Conservation (phyloP, 2,888 invertebrate species). For the Chironomus riparius region DNA sequence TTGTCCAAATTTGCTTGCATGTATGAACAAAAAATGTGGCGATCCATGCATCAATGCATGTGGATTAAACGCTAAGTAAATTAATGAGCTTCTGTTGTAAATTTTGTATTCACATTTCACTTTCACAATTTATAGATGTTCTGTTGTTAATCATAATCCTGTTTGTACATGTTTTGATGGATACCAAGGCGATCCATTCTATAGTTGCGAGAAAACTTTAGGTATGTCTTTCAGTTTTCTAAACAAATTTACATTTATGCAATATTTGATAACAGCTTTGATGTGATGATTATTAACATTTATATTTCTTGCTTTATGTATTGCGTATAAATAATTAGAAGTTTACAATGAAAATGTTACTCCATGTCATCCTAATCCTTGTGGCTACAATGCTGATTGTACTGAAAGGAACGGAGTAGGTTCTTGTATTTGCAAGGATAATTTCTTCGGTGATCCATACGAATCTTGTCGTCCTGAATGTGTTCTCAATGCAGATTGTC, state of each 20-base stretch:
- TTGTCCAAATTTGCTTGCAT: constrained; percentile 55
- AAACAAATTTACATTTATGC: no score
- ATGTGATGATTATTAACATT: no score
- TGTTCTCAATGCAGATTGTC: constrained; percentile 61
- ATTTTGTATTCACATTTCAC: no score
- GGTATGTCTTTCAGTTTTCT: no score
- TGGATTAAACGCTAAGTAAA: constrained; percentile 38
- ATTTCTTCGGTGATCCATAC: constrained; percentile 49
- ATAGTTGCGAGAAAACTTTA: constrained; percentile 45
- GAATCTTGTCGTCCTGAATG: constrained; percentile 64
- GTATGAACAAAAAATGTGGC: constrained; percentile 50
- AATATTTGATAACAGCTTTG: no score
- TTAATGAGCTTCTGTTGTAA: constrained; percentile 50
- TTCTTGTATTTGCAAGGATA: constrained; percentile 30
- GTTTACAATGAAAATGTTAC: no score
- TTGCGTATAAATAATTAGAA: no score
- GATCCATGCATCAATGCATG: constrained; percentile 65
- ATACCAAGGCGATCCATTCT: constrained; percentile 67
- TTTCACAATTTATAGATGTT: no score
- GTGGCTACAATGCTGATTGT: no score
- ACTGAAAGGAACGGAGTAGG: no score
- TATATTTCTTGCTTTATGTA: no score
- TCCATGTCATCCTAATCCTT: no score
- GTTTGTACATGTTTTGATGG: constrained; percentile 59
- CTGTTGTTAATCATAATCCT: constrained; percentile 60